Evolutionary conservation across 2,113 vertebrate species (phyloP).

Genomic region (Otus sunia): DNA sequence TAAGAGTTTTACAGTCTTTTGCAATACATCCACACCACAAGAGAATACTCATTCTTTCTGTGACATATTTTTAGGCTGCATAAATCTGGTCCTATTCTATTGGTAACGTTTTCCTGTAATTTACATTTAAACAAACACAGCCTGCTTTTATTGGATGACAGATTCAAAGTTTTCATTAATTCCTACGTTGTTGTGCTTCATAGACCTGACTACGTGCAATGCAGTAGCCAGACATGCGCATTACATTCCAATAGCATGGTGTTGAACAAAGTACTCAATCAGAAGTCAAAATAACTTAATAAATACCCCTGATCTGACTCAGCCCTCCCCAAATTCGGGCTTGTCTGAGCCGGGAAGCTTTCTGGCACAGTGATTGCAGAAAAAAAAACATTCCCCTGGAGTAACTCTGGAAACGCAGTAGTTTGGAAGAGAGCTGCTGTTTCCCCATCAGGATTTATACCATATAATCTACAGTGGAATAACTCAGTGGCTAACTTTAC

Average conservation of each 20-base stretch:
- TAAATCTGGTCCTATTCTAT: background rate
- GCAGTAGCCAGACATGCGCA: rapidly evolving
- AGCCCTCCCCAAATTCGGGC: background rate
- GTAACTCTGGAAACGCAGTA: background rate
- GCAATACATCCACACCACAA: background rate
- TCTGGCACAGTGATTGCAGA: background rate
- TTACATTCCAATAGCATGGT: background rate
- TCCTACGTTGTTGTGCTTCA: background rate
- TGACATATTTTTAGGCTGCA: background rate
- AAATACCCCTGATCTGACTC: background rate
- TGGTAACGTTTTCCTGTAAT: background rate
- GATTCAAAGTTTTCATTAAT: background rate
- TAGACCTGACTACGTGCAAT: background rate
- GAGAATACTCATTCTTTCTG: slow-evolving; percentile 6
- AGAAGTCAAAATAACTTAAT: background rate
- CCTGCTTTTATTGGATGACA: background rate
- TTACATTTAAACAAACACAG: background rate
- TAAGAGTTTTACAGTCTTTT: background rate
- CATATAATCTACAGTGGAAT: background rate
- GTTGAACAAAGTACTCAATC: background rate
- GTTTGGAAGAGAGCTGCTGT: background rate
- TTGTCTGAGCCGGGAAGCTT: background rate
- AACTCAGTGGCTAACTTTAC: background rate
- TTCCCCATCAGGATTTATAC: background rate
- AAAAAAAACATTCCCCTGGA: background rate